These are phyloP conservation scores for Manis javanica DNA, from an alignment of 2,797 vertebrate species.

Conservation along the genomic window DNA sequence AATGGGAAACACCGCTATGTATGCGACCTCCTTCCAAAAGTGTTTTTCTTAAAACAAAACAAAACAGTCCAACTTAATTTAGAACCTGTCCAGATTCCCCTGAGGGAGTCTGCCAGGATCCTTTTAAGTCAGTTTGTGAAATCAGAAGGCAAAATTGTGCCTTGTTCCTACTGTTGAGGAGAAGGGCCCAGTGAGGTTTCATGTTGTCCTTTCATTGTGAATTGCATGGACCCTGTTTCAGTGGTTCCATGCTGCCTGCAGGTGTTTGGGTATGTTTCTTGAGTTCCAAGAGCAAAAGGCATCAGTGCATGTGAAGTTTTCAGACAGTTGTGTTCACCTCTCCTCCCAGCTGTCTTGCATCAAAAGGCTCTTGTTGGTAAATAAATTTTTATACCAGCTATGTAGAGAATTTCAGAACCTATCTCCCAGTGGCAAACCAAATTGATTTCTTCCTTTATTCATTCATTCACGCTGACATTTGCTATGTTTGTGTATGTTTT, in stretches of 20 bases:
- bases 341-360: not conserved
- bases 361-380: not conserved
- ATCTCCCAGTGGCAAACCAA: not conserved
- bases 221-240: not conserved
- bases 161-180: not conserved
- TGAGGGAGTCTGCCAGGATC: not conserved
- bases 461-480: slow-evolving; percentile 11
- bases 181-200: not conserved
- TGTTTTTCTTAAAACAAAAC: slow-evolving; percentile 72
- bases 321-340: not conserved
- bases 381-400: not conserved
- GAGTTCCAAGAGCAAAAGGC: not conserved
- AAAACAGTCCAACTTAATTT: slow-evolving; percentile 63
- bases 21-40: slow-evolving; percentile 59
- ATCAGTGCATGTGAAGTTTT: not conserved
- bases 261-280: not conserved
- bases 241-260: not conserved
- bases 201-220: not conserved
- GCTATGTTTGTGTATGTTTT: slow-evolving; percentile 44
- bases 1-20: slow-evolving; percentile 72
- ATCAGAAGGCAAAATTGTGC: slow-evolving; percentile 21
- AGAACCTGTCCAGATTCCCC: slow-evolving; percentile 50
- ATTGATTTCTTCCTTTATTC: not conserved
- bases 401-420: not conserved
- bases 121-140: slow-evolving; percentile 63